Conservation (phyloP, 2,888 invertebrate genomes). For the Caradrina clavipalpis region DNA sequence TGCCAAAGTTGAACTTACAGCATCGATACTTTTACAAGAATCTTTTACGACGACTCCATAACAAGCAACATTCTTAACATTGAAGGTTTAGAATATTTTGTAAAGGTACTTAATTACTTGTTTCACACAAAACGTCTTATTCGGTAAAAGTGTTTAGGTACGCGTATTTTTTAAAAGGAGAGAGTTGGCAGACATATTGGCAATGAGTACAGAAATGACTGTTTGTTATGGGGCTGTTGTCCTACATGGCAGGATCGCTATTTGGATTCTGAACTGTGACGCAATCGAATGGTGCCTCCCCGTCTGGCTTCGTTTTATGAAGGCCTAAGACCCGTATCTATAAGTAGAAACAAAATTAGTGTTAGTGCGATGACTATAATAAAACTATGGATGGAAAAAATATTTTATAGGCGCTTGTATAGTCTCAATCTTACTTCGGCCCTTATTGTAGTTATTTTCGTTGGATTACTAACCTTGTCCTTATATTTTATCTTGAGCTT, state of each 20-base stretch:
- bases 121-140: constrained; percentile 9
- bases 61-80: neutral
- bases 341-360: constrained; percentile 55
- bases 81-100: neutral
- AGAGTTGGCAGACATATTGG: constrained; percentile 65
- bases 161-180: constrained; percentile 39
- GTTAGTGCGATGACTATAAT: constrained; percentile 20
- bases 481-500: constrained; percentile 7
- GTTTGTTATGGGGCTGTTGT: constrained; percentile 75
- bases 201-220: constrained; percentile 55
- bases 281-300: constrained; percentile 76
- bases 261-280: constrained; percentile 64
- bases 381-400: constrained; percentile 21
- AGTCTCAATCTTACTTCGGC: constrained; percentile 19
- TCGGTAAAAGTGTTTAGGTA: constrained; percentile 39
- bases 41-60: constrained; percentile 4
- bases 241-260: constrained; percentile 72
- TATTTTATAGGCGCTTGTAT: constrained; percentile 18
- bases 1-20: constrained; percentile 13
- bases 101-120: neutral
- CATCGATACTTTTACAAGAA: neutral
- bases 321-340: constrained; percentile 52
- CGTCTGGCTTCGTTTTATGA: constrained; percentile 75
- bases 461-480: constrained; percentile 9
- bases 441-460: constrained; percentile 8